phyloP scores from a whole-genome alignment of 2,113 vertebrate species.

The Phylloscopus whistleri region DNA sequence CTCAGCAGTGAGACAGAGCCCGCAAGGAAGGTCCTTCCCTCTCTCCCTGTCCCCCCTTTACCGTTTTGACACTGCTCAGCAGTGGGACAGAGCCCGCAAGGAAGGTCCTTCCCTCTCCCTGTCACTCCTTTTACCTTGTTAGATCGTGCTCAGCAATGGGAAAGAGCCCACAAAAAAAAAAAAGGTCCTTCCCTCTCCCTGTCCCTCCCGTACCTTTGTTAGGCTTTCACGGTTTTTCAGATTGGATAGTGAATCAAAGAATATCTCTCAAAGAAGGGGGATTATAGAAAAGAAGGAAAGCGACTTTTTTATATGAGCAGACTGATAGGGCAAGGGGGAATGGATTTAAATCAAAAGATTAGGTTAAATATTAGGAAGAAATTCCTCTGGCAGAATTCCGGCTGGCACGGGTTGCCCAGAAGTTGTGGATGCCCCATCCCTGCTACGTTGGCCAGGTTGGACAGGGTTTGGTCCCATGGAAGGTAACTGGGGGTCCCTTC shows the following conservation, averaged over 20 bases:
- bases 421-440: background rate
- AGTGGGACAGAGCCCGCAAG: accelerated
- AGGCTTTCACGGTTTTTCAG: background rate
- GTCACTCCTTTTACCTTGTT: too few relatives aligned
- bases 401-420: background rate
- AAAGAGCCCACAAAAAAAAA: accelerated
- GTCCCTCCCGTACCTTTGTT: background rate
- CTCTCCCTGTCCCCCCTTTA: background rate
- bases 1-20: background rate
- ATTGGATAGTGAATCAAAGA: background rate
- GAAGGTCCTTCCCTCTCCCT: background rate
- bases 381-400: background rate
- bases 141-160: background rate
- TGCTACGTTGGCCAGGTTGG: background rate
- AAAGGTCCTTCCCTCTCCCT: background rate
- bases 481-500: background rate
- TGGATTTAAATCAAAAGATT: background rate
- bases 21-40: too few relatives aligned
- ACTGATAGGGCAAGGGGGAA: background rate
- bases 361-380: background rate
- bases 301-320: background rate
- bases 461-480: background rate
- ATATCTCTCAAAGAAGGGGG: background rate
- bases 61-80: background rate
- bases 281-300: background rate